phyloP scores from a whole-genome alignment of 2,888 invertebrate species.

The Epirrhoe tristata region DNA sequence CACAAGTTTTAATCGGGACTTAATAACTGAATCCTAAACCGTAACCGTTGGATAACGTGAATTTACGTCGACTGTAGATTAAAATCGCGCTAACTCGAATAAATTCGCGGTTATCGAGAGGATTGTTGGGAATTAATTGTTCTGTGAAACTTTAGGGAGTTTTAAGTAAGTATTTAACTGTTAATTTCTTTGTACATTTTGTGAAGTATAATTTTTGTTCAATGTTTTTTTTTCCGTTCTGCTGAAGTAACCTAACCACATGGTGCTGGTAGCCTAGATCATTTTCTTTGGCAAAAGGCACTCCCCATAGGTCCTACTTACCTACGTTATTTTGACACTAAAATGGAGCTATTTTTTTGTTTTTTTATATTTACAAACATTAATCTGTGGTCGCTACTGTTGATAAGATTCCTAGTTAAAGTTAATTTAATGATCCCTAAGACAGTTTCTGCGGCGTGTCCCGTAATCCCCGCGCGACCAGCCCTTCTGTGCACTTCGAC shows the following conservation, averaged over 20 bases:
- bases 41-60: slow-evolving; percentile 41
- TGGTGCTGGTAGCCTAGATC: too few species aligned
- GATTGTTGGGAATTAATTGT: slow-evolving; percentile 40
- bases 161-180: slow-evolving; percentile 6
- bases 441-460: slow-evolving; percentile 47
- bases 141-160: slow-evolving; percentile 23
- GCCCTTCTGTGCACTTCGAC: slow-evolving; percentile 29
- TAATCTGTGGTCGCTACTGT: not conserved
- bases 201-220: not conserved
- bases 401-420: slow-evolving; percentile 31
- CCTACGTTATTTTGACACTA: too few species aligned
- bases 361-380: not conserved
- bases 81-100: slow-evolving; percentile 45
- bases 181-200: slow-evolving; percentile 6
- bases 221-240: too few species aligned
- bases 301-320: too few species aligned
- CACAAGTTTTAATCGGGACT: slow-evolving; percentile 48
- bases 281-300: too few species aligned
- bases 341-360: too few species aligned
- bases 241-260: too few species aligned
- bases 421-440: slow-evolving; percentile 38
- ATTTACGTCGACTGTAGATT: slow-evolving; percentile 44
- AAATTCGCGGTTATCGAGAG: slow-evolving; percentile 38
- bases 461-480: slow-evolving; percentile 45
- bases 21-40: slow-evolving; percentile 46